A percentile compares a stretch with the other conserved stretches of the same genome.
These are phyloP conservation scores for Drosophila falleni DNA, from an alignment of 2,888 invertebrate genomes.

Conservation along the genomic window DNA sequence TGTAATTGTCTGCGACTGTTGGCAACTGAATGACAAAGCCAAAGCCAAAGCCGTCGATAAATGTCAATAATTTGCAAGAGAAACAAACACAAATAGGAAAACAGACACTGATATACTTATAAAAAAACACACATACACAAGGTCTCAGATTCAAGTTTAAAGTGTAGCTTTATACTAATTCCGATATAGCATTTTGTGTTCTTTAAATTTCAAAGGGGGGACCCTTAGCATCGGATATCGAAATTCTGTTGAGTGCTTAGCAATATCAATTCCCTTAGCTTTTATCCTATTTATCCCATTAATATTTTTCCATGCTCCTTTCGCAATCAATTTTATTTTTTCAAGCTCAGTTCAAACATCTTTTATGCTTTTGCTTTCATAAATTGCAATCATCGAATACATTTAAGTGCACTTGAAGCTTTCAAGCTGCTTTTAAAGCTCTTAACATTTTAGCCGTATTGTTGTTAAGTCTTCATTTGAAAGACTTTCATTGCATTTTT, in stretches of 20 bases:
- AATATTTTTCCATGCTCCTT: neutral
- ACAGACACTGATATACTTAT: neutral
- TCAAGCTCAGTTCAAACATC: neutral
- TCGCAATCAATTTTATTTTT: neutral
- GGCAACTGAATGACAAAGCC: conserved; percentile 28
- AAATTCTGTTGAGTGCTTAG: too few species aligned
- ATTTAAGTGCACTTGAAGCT: neutral
- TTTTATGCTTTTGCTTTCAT: neutral
- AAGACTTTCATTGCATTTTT: conserved; percentile 13
- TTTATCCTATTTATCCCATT: too few species aligned
- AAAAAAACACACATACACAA: conserved; percentile 6
- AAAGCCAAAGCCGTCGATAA: conserved; percentile 19
- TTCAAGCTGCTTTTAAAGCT: conserved; percentile 5
- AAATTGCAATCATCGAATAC: neutral
- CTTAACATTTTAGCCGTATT: conserved; percentile 4
- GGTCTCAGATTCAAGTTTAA: too few species aligned
- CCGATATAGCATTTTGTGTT: too few species aligned
- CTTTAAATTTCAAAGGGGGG: too few species aligned
- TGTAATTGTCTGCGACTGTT: conserved; percentile 45
- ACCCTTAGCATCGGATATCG: too few species aligned
- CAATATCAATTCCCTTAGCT: too few species aligned
- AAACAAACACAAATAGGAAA: conserved; percentile 39
- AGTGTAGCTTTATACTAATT: too few species aligned
- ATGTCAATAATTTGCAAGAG: conserved; percentile 55
- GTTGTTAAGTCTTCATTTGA: conserved; percentile 14